Percentiles rank a stretch among this genome's conserved stretches.
Evolutionary conservation across 1,140 invertebrate species (phyloP).

Genomic region (Leguminivora glycinivorella): DNA sequence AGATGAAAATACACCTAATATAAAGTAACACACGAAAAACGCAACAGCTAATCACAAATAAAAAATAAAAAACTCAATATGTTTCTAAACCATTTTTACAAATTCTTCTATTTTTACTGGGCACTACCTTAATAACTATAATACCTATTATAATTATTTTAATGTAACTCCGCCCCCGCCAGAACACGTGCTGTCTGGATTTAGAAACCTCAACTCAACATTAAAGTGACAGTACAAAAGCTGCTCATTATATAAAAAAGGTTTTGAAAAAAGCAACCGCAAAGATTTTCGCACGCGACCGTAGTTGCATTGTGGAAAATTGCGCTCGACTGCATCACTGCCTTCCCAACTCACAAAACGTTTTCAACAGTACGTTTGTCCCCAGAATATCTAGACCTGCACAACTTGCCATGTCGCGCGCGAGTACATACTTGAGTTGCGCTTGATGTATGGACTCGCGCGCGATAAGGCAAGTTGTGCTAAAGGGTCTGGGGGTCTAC

Average conservation of each 20-base stretch:
- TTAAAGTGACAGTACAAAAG: background rate
- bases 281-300: conserved; percentile 34
- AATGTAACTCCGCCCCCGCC: background rate
- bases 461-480: too few relatives aligned
- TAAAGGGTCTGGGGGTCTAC: too few relatives aligned
- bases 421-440: too few relatives aligned
- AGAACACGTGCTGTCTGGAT: background rate
- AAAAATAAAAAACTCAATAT: background rate
- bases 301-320: conserved; percentile 55
- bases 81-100: too few relatives aligned
- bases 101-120: too few relatives aligned
- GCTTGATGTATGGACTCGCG: too few relatives aligned
- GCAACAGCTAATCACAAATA: background rate
- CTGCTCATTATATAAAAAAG: background rate
- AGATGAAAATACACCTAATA: too few relatives aligned
- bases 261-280: conserved; percentile 4
- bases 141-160: background rate
- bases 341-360: conserved; percentile 7
- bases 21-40: background rate
- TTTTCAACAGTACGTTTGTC: background rate
- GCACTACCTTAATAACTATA: too few relatives aligned
- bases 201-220: background rate
- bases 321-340: conserved; percentile 52
- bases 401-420: too few relatives aligned
- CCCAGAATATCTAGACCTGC: background rate